Conservation (phyloP, 2,888 invertebrate genomes). For the Digitonthophagus gazella region DNA sequence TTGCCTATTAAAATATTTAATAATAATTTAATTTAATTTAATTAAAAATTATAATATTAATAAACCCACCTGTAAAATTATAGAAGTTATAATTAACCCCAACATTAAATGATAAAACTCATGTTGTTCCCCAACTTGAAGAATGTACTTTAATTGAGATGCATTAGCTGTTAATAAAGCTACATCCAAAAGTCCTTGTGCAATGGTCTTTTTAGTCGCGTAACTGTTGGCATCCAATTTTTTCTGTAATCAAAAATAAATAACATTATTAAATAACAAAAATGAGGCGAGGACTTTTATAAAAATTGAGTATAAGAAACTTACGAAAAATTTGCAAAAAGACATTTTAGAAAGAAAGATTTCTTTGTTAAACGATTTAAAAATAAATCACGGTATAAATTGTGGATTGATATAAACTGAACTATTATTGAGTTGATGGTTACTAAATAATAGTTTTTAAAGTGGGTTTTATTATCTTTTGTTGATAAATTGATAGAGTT, state of each 20-base stretch:
- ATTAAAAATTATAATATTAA: background rate
- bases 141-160: conserved; percentile 81
- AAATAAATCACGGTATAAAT: no score
- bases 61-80: conserved; percentile 75
- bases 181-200: conserved; percentile 88
- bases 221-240: conserved; percentile 82
- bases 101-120: conserved; percentile 83
- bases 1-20: conserved; percentile 57
- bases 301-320: no score
- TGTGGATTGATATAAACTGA: no score
- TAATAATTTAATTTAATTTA: background rate
- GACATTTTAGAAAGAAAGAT: no score
- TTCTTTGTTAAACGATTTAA: no score
- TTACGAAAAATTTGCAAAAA: no score
- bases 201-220: conserved; percentile 90
- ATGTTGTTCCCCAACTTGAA: conserved; percentile 80
- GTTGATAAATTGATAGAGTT: no score
- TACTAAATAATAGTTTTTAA: background rate
- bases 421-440: background rate
- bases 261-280: conserved; percentile 1
- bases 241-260: conserved; percentile 58
- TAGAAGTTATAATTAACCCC: conserved; percentile 75
- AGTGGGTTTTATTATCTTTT: background rate
- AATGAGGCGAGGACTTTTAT: no score
- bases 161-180: conserved; percentile 86